These are phyloP conservation scores for Xestia ashworthii DNA, from an alignment of 2,888 invertebrate genomes.

Conservation along the genomic window DNA sequence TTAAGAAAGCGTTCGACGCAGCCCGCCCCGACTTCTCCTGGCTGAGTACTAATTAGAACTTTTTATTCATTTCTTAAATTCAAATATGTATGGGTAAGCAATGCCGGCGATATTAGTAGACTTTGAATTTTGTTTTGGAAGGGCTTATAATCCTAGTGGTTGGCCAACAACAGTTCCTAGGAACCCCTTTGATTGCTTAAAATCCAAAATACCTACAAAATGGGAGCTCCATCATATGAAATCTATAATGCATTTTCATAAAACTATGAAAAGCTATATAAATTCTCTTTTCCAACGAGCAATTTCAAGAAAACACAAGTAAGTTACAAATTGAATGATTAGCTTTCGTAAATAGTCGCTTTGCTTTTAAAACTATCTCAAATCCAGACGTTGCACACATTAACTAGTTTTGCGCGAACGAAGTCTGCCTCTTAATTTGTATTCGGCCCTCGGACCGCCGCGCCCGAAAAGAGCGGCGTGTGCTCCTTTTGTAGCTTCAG, in stretches of 20 bases:
- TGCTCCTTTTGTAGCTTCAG: slow-evolving; percentile 86
- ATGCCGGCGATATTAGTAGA: background rate
- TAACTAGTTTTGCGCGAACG: slow-evolving; percentile 83
- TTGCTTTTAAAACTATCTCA: slow-evolving; percentile 78
- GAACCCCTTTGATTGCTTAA: background rate
- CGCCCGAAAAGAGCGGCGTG: slow-evolving; percentile 79
- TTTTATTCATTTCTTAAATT: slow-evolving; percentile 72
- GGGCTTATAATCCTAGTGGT: background rate
- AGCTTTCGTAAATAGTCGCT: slow-evolving; percentile 67
- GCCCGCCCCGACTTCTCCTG: slow-evolving; percentile 74
- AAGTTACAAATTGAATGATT: slow-evolving; percentile 71
- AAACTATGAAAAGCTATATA: background rate
- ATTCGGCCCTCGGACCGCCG: slow-evolving; percentile 83
- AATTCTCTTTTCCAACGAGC: background rate
- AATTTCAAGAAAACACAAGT: slow-evolving; percentile 53
- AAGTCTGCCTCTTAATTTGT: slow-evolving; percentile 87
- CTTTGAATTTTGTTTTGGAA: background rate
- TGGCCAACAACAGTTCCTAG: background rate
- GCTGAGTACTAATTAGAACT: slow-evolving; percentile 82
- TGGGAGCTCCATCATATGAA: background rate
- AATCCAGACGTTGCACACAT: slow-evolving; percentile 84
- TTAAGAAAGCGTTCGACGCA: slow-evolving; percentile 85
- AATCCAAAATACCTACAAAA: background rate
- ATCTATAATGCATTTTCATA: background rate
- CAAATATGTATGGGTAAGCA: slow-evolving; percentile 38